These are phyloP conservation scores for Colaptes auratus DNA, from an alignment of 2,113 vertebrate genomes.

Conservation along the genomic window DNA sequence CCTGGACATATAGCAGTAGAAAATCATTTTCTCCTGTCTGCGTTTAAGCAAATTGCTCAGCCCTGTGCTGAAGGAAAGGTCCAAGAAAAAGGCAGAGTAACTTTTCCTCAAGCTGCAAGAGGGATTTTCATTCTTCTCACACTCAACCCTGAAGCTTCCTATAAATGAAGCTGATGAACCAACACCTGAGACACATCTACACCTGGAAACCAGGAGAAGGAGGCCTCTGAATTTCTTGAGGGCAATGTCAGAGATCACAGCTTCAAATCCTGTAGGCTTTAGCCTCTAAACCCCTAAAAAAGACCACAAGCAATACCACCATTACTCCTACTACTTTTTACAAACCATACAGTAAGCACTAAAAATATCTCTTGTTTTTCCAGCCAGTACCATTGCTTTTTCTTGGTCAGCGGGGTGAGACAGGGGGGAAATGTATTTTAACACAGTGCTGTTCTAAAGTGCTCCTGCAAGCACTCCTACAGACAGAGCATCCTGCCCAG, in stretches of 20 bases:
- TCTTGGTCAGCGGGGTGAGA: background rate
- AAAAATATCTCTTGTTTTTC: conserved; percentile 6
- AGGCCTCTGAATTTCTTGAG: background rate
- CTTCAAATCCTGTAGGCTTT: conserved; percentile 59
- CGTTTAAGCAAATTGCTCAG: background rate
- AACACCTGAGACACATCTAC: conserved; percentile 20
- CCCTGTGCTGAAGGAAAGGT: background rate
- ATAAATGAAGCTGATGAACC: conserved; percentile 54
- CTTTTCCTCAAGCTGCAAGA: background rate
- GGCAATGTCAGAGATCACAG: conserved; percentile 48
- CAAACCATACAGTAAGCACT: background rate
- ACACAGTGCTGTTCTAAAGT: background rate
- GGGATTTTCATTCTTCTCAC: conserved; percentile 30
- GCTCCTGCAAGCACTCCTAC: background rate
- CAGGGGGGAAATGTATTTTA: background rate
- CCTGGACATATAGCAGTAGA: background rate
- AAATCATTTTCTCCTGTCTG: background rate
- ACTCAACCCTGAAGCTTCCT: conserved; percentile 31
- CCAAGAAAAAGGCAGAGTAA: conserved; percentile 34
- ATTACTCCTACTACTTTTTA: background rate
- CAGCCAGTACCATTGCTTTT: background rate
- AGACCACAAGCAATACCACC: background rate
- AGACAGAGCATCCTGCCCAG: fast-evolving
- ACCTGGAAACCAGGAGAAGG: conserved; percentile 23
- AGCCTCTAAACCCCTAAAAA: conserved; percentile 33